A percentile compares a stretch with the other conserved stretches of the same genome.
Conservation (phyloP, 2,888 invertebrate genomes). For the Cremastinae sp. region DNA sequence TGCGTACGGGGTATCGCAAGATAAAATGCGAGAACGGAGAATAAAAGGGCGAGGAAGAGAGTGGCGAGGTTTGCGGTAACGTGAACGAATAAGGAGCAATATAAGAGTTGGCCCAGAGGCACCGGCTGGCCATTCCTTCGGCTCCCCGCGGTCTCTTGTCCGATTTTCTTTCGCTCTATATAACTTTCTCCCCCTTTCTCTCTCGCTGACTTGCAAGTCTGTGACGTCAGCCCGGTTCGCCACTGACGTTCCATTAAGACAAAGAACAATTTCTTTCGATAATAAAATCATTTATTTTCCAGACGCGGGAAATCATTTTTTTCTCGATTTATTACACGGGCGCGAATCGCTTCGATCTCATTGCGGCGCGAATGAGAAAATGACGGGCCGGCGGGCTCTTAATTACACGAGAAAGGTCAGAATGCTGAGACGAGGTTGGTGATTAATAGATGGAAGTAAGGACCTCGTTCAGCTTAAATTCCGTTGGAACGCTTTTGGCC, state of each 20-base stretch:
- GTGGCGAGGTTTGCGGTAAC: constrained; percentile 1
- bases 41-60: constrained; percentile 1
- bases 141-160: constrained; percentile 1
- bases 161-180: constrained; percentile 10
- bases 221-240: constrained; percentile 54
- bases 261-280: constrained; percentile 24
- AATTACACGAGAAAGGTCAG: no score
- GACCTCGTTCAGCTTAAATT: not conserved
- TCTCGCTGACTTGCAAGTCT: constrained; percentile 49
- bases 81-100: constrained; percentile 33
- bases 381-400: no score
- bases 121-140: constrained; percentile 46
- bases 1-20: no score
- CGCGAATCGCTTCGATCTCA: no score
- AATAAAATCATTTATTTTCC: constrained; percentile 4
- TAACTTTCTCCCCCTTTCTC: constrained; percentile 3
- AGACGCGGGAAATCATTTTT: no score
- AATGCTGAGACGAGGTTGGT: no score
- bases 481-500: not conserved
- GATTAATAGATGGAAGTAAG: no score
- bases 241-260: not conserved
- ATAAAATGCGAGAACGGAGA: not conserved
- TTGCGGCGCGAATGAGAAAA: no score
- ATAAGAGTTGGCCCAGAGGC: constrained; percentile 19
- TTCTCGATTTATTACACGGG: no score